These are phyloP conservation scores for Oncorhynchus mykiss DNA, from an alignment of 2,113 vertebrate species.

Conservation along the genomic window DNA sequence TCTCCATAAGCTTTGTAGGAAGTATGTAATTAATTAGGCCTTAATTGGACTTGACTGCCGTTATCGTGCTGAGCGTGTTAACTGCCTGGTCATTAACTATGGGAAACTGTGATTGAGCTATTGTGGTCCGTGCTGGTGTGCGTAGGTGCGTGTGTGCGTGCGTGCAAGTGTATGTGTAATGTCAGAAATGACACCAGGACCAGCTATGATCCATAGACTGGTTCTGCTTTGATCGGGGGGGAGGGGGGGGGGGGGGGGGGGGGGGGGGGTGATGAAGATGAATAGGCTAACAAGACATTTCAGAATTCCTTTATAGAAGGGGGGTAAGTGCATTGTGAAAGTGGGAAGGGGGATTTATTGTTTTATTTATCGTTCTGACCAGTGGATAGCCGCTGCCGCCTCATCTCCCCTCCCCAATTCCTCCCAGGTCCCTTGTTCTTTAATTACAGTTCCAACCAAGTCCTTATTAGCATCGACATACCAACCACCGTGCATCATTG, in stretches of 20 bases:
- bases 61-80: constrained; percentile 50
- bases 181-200: constrained; percentile 42
- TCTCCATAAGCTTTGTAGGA: constrained; percentile 68
- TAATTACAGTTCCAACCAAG: constrained; percentile 67
- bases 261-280: constrained; percentile 69
- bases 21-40: constrained; percentile 70
- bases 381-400: constrained; percentile 48
- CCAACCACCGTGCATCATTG: constrained; percentile 49
- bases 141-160: neutral
- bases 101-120: constrained; percentile 38
- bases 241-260: constrained; percentile 37
- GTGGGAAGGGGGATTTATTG: constrained; percentile 1
- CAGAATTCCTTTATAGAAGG: constrained; percentile 68
- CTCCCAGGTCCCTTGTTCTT: constrained; percentile 55
- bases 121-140: constrained; percentile 22
- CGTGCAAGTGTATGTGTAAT: constrained; percentile 17
- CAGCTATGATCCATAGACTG: constrained; percentile 56
- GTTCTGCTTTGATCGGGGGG: constrained; percentile 70
- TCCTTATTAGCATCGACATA: constrained; percentile 60
- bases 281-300: constrained; percentile 76
- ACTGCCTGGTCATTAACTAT: constrained; percentile 53
- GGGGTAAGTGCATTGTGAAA: constrained; percentile 23
- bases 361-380: constrained; percentile 69
- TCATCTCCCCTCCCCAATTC: constrained; percentile 47
- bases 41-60: constrained; percentile 68